Percentiles rank a stretch among this genome's conserved stretches.
These are phyloP conservation scores for Calycopis cecrops DNA, from an alignment of 1,140 invertebrate species.

Conservation along the genomic window DNA sequence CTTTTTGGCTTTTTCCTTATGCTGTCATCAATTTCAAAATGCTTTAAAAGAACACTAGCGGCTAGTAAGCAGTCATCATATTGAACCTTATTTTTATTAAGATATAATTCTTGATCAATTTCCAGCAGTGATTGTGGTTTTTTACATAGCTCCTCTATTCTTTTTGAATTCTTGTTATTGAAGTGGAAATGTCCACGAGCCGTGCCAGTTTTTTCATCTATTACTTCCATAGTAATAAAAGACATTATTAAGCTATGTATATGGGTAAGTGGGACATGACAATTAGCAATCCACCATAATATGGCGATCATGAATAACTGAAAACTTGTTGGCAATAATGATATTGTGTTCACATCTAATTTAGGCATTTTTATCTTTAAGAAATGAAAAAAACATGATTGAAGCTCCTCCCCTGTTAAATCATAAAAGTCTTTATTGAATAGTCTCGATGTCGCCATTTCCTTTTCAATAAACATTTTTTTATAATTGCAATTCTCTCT, in stretches of 20 bases:
- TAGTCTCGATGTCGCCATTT: constrained; percentile 50
- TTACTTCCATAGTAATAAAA: constrained; percentile 76
- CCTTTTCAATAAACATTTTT: constrained; percentile 42
- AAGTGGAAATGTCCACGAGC: constrained; percentile 65
- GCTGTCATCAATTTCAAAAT: constrained; percentile 79
- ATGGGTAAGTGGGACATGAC: constrained; percentile 71
- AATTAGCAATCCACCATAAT: constrained; percentile 80
- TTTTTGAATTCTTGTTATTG: constrained; percentile 58
- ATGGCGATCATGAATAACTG: constrained; percentile 79
- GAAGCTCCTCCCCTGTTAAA: constrained; percentile 56
- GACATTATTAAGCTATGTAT: constrained; percentile 78
- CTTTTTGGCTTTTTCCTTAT: constrained; percentile 76
- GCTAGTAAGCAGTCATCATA: constrained; percentile 77
- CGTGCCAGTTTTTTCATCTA: constrained; percentile 78
- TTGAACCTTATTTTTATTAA: constrained; percentile 68
- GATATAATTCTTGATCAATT: constrained; percentile 37
- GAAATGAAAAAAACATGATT: constrained; percentile 58
- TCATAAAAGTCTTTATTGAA: constrained; percentile 42
- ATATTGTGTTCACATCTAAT: constrained; percentile 54
- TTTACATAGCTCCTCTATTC: constrained; percentile 49
- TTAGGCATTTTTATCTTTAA: constrained; percentile 64
- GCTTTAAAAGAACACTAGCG: constrained; percentile 76
- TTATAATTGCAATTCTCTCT: constrained; percentile 47
- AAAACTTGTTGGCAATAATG: constrained; percentile 76
- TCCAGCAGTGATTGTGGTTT: constrained; percentile 28